These are phyloP conservation scores for Notarius lentiginosus DNA, from an alignment of 2,113 vertebrate genomes.

Conservation along the genomic window DNA sequence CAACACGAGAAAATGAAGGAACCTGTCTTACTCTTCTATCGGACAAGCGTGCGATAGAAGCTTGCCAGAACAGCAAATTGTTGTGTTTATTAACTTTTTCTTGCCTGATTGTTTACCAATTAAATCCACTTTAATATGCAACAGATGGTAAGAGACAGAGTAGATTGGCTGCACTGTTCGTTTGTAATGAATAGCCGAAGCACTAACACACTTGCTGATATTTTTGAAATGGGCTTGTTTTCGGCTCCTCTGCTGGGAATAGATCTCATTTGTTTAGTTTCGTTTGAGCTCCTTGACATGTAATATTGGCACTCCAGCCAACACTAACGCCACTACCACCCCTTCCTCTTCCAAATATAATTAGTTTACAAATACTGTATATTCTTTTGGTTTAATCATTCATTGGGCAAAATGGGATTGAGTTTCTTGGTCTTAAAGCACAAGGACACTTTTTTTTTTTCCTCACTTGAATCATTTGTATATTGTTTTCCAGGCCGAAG, in stretches of 20 bases:
- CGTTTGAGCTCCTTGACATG: conserved; percentile 19
- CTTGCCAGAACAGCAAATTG: not conserved
- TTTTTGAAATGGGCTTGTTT: conserved; percentile 35
- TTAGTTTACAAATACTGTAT: not conserved
- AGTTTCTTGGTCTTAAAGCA: not conserved
- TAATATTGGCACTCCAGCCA: not conserved
- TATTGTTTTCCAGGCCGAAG: not conserved
- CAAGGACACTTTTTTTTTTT: not conserved
- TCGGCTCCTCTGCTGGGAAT: conserved; percentile 22
- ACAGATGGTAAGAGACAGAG: conserved; percentile 41
- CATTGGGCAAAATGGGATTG: not conserved
- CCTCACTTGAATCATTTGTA: not conserved
- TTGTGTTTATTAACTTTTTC: conserved; percentile 2
- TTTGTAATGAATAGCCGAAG: conserved; percentile 34
- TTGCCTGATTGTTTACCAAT: conserved; percentile 15
- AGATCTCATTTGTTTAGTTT: conserved; percentile 12
- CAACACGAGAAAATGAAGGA: not conserved
- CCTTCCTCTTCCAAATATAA: not conserved
- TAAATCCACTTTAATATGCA: conserved; percentile 34
- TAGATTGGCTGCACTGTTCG: conserved; percentile 24
- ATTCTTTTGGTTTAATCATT: not conserved
- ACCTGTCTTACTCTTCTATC: not conserved
- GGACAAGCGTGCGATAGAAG: not conserved
- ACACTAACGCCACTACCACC: no score
- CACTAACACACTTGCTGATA: conserved; percentile 32